Conservation (phyloP, 2,797 vertebrate species). For the Myripristis murdjan region DNA sequence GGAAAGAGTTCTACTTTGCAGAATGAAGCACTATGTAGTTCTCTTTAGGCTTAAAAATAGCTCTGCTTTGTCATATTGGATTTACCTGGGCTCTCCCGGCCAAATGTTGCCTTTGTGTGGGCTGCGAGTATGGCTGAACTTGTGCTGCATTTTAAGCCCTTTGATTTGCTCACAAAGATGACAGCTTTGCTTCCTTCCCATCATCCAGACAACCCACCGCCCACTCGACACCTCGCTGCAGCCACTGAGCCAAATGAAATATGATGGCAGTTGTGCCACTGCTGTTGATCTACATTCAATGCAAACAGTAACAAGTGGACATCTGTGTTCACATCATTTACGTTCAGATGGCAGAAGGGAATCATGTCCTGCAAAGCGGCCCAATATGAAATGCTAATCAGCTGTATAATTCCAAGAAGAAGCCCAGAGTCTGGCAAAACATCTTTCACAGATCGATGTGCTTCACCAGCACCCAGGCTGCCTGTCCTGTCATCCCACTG, state of each 20-base stretch:
- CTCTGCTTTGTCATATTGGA: slow-evolving; percentile 55
- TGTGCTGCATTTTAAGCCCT: slow-evolving; percentile 30
- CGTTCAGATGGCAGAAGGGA: slow-evolving; percentile 20
- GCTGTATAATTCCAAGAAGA: slow-evolving; percentile 8
- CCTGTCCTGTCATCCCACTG: not conserved
- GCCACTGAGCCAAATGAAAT: slow-evolving; percentile 40
- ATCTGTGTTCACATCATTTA: slow-evolving; percentile 34
- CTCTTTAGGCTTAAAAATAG: slow-evolving; percentile 61
- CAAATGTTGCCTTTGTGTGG: slow-evolving; percentile 29
- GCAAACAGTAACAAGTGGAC: slow-evolving; percentile 14
- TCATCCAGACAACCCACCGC: slow-evolving; percentile 20
- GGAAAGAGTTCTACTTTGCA: slow-evolving; percentile 35
- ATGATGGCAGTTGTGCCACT: slow-evolving; percentile 31
- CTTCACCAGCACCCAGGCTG: not conserved
- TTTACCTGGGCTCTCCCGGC: slow-evolving; percentile 31
- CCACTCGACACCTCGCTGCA: slow-evolving; percentile 36
- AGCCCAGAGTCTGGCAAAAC: slow-evolving; percentile 10
- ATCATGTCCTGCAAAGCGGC: slow-evolving; percentile 38
- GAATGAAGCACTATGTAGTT: slow-evolving; percentile 13
- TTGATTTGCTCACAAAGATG: slow-evolving; percentile 38
- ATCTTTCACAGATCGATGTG: slow-evolving; percentile 1
- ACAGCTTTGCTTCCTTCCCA: slow-evolving; percentile 37
- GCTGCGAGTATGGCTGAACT: slow-evolving; percentile 11
- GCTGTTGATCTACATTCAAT: slow-evolving; percentile 10
- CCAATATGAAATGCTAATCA: slow-evolving; percentile 36